Evolutionary conservation across 2,113 vertebrate species (phyloP), one percentile per base, ranked within the genome.

Genomic region (Haemorhous mexicanus): DNA sequence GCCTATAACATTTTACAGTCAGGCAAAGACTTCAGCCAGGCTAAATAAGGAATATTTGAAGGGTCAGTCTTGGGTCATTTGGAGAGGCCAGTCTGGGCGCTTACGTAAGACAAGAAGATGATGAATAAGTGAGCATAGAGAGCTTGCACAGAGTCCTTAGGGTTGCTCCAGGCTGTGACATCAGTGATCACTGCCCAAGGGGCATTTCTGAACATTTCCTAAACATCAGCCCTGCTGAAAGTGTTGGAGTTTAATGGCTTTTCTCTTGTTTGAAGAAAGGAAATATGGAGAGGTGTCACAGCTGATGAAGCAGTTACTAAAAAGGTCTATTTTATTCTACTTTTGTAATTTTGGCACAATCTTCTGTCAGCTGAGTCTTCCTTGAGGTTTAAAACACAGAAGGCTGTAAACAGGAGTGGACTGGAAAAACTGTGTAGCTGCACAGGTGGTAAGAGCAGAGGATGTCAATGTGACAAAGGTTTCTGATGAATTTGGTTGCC

Each of bases 101-200:
- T 93, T 94, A 85, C 7, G 12, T 96, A 95, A 93, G 74, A 91
- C 84, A 89, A 63, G 91, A 69, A 23, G 49, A 73, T 91, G 94
- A 93, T 84, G 52, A 72, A 92, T 84, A 84, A 81, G 58, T 35
- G 43, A 91, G 35, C 0, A 0, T 0, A 4, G 12, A 68, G 69
- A 87, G 56, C 53, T 81, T 6, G 3, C 2, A 9, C 64, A 70
- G 52, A 28, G 52, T 81, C 50, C 35, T 74, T 10, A 67, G 44
- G 19, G 26, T 72, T 75, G 33, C 64, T 74, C 6, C 26, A 61
- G 66, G 22, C 53, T 92, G 41, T 75, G 43, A 68, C 41, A 77
- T 88, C 46, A 80, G 7, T 47, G 28, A 69, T 26, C 20, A 21
- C 14, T 78, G 15, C 33, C 13, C 47, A 82, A 47, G 22, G 62